These are phyloP conservation scores for Pollenia griseotomentosa DNA, from an alignment of 2,888 invertebrate species.

Conservation along the genomic window DNA sequence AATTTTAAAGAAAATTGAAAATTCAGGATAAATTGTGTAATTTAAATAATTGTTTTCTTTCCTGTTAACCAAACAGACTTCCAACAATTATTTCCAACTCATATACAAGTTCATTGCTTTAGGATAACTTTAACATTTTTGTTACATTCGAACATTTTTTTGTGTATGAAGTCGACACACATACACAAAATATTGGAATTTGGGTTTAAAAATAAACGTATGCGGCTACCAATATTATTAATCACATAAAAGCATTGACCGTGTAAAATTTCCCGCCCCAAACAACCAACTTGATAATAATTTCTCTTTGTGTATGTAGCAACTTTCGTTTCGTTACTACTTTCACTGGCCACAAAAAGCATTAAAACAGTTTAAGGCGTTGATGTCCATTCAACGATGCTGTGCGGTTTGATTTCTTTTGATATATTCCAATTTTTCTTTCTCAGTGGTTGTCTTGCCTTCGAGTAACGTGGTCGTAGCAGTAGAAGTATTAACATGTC, in stretches of 20 bases:
- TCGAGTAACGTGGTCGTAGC: not conserved
- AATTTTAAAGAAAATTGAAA: too few species aligned
- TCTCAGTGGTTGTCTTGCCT: not conserved
- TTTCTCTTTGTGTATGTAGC: not conserved
- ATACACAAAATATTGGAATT: too few species aligned
- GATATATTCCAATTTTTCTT: not conserved
- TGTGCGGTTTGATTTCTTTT: slow-evolving; percentile 52
- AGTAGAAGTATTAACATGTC: not conserved
- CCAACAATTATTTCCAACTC: too few species aligned
- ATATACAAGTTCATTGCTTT: too few species aligned
- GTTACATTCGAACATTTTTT: not conserved
- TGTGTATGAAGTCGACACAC: not conserved
- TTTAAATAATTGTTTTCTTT: too few species aligned
- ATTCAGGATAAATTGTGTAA: too few species aligned
- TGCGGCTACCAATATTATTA: slow-evolving; percentile 37
- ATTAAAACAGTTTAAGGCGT: slow-evolving; percentile 53
- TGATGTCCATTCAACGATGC: slow-evolving; percentile 2
- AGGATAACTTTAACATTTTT: not conserved
- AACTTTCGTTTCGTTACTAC: not conserved
- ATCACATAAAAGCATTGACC: slow-evolving; percentile 42
- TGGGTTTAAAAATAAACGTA: not conserved
- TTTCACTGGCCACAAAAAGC: slow-evolving; percentile 11
- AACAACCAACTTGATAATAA: not conserved
- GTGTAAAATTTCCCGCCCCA: slow-evolving; percentile 11
- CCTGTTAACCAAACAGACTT: too few species aligned